Evolutionary conservation across 2,113 vertebrate species (phyloP).

Genomic region (Carettochelys insculpta): DNA sequence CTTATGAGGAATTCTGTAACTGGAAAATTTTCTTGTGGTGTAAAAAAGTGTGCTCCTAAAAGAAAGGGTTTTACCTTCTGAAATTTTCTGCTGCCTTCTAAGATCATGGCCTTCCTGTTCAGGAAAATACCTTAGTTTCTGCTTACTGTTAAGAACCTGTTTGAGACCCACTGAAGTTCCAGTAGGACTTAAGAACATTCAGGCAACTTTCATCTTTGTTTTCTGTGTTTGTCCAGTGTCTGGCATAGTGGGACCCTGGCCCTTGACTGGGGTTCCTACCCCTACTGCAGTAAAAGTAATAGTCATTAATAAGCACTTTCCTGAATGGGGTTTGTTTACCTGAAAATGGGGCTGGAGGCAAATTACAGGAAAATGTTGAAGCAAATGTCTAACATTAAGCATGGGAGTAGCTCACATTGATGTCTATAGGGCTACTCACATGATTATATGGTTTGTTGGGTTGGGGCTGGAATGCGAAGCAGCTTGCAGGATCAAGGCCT

Average conservation of each 20-base stretch:
- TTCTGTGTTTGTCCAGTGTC: background rate
- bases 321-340: background rate
- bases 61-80: background rate
- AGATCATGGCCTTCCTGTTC: background rate
- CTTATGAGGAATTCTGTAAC: background rate
- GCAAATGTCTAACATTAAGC: background rate
- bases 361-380: background rate
- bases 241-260: background rate
- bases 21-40: background rate
- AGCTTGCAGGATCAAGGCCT: background rate
- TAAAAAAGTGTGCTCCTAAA: background rate
- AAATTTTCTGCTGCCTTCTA: background rate
- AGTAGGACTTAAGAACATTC: background rate
- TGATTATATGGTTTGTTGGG: background rate
- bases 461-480: background rate
- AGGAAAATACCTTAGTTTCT: background rate
- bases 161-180: background rate
- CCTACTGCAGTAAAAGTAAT: background rate
- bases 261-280: background rate
- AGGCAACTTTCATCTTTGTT: background rate
- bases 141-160: background rate
- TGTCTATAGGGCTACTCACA: background rate
- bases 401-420: background rate
- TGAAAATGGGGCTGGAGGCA: background rate
- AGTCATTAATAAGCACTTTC: background rate